Conservation (phyloP, 2,888 invertebrate species). For the Lycophotia porphyrea region DNA sequence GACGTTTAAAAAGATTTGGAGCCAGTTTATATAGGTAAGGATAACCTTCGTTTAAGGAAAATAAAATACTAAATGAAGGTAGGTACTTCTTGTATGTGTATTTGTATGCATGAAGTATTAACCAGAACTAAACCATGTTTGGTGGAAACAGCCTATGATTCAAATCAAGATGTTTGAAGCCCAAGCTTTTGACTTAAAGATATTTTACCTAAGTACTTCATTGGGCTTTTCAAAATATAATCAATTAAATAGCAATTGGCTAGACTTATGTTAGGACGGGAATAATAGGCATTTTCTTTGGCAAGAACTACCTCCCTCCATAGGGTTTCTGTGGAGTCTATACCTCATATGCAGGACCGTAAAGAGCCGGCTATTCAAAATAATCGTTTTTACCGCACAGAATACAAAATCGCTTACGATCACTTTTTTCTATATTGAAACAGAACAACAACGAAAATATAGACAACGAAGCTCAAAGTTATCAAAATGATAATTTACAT, state of each 20-base stretch:
- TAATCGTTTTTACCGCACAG: background rate
- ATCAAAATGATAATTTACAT: background rate
- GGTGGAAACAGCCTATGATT: background rate
- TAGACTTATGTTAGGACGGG: background rate
- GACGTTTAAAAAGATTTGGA: conserved; percentile 18
- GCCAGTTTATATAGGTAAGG: conserved; percentile 47
- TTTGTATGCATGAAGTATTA: conserved; percentile 28
- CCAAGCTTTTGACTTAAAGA: background rate
- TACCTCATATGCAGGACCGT: background rate
- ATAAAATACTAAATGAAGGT: conserved; percentile 13
- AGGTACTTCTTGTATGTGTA: conserved; percentile 12
- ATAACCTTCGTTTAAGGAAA: conserved; percentile 44
- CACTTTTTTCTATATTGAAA: background rate
- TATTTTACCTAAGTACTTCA: background rate
- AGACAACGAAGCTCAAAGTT: background rate
- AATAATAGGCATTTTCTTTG: background rate
- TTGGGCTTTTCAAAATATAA: background rate
- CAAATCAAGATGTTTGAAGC: background rate
- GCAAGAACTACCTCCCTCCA: background rate
- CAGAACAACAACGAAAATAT: background rate
- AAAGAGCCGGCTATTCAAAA: background rate
- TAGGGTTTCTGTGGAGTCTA: background rate
- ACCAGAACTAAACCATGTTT: conserved; percentile 21
- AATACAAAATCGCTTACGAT: background rate
- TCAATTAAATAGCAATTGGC: background rate